phyloP scores from a whole-genome alignment of 2,113 vertebrate genomes.

The Acrocephalus kingi region DNA sequence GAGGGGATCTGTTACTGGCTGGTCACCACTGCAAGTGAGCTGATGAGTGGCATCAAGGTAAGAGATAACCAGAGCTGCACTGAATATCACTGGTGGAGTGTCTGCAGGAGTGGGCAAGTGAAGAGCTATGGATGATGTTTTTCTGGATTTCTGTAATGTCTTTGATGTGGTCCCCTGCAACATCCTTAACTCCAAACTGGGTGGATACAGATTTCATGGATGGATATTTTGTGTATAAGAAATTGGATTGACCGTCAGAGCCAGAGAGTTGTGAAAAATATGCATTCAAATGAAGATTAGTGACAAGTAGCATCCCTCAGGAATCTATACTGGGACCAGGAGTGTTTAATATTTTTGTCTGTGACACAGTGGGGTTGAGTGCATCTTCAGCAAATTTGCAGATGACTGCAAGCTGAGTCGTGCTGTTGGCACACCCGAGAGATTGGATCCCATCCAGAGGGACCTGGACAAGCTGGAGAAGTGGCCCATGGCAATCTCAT shows the following conservation, averaged over 20 bases:
- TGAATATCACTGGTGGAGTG: neutral
- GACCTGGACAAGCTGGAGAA: neutral
- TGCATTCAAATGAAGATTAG: neutral
- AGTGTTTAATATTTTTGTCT: neutral
- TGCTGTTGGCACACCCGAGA: neutral
- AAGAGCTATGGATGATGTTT: neutral
- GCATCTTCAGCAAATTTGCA: neutral
- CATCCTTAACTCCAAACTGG: neutral
- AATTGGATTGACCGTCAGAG: neutral
- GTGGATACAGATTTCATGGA: neutral
- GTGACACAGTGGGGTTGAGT: neutral
- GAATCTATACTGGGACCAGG: too few species aligned
- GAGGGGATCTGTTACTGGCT: neutral
- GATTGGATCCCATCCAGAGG: neutral
- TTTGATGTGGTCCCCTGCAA: neutral
- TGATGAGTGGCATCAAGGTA: accelerated
- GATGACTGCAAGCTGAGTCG: accelerated
- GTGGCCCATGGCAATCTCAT: neutral
- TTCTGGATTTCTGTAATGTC: neutral
- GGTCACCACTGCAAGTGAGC: neutral
- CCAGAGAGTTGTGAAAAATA: neutral
- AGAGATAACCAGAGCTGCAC: neutral
- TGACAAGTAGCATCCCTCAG: neutral
- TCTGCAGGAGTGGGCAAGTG: neutral
- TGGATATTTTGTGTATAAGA: neutral